These are phyloP conservation scores for Glomeris marginata DNA, from an alignment of 2,888 invertebrate species.

Conservation along the genomic window DNA sequence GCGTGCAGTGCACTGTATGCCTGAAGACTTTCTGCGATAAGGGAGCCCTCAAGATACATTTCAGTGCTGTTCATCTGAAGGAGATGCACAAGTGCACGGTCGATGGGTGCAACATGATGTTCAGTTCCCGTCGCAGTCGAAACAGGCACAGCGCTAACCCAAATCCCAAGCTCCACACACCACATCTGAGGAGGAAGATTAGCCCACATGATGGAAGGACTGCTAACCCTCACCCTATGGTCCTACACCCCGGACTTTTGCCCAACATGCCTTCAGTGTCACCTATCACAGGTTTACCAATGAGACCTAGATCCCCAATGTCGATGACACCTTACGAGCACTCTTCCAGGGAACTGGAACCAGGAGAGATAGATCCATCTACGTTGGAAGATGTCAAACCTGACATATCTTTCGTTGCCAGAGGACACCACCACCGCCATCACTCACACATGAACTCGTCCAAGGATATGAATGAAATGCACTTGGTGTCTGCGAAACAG, in stretches of 20 bases:
- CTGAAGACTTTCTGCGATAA: conserved; percentile 99
- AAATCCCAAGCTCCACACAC: conserved; percentile 93
- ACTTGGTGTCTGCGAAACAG: no score
- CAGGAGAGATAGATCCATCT: no score
- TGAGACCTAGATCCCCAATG: conserved; percentile 17
- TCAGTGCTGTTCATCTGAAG: conserved; percentile 92
- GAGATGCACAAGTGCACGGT: conserved; percentile 99
- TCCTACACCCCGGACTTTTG: conserved; percentile 26
- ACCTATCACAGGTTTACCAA: conserved; percentile 30
- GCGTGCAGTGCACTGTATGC: conserved; percentile 96
- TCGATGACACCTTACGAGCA: conserved; percentile 8
- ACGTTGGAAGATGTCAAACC: no score
- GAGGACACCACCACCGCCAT: no score
- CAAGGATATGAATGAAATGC: no score
- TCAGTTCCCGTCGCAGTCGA: conserved; percentile 85
- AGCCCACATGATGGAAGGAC: conserved; percentile 87
- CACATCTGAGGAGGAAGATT: conserved; percentile 81
- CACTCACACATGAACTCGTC: no score
- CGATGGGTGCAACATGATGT: conserved; percentile 98
- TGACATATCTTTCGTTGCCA: no score
- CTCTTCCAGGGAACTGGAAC: no score
- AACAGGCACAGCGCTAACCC: conserved; percentile 97
- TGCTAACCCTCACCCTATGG: conserved; percentile 60
- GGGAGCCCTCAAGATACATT: conserved; percentile 97
- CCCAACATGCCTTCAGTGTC: conserved; percentile 10